Percentiles rank a stretch among this genome's conserved stretches.
Evolutionary conservation across 2,797 vertebrate genomes (phyloP).

Genomic region (Scolopax rusticola): DNA sequence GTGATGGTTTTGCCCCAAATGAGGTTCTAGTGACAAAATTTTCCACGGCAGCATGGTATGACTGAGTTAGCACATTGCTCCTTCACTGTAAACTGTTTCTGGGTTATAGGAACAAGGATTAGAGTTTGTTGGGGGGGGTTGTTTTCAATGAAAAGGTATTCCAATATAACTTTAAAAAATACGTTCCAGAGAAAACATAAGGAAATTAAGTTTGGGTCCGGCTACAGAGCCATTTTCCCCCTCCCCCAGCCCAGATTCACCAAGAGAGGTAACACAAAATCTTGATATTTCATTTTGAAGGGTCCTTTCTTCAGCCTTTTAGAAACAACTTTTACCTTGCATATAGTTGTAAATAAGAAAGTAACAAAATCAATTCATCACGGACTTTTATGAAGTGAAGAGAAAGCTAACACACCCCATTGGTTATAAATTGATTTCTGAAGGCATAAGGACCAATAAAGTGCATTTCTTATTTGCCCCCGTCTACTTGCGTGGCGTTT

Average conservation of each 20-base stretch:
- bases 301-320: conserved; percentile 62
- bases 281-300: conserved; percentile 49
- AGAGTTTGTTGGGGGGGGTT: background rate
- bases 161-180: conserved; percentile 17
- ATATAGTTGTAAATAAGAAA: background rate
- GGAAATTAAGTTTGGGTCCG: conserved; percentile 22
- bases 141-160: background rate
- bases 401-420: background rate
- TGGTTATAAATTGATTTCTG: conserved; percentile 69
- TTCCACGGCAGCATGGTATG: background rate
- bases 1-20: conserved; percentile 34
- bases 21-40: conserved; percentile 54
- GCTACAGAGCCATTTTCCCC: background rate
- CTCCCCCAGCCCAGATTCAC: conserved; percentile 48
- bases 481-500: background rate
- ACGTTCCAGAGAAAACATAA: conserved; percentile 60
- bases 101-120: background rate
- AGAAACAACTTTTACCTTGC: background rate
- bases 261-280: conserved; percentile 41
- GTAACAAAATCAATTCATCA: conserved; percentile 13
- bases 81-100: background rate
- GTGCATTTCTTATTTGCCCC: conserved; percentile 61
- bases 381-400: background rate
- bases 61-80: background rate
- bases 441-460: conserved; percentile 29